phyloP scores from a whole-genome alignment of 2,888 invertebrate species.

The Perizoma flavofasciatum region DNA sequence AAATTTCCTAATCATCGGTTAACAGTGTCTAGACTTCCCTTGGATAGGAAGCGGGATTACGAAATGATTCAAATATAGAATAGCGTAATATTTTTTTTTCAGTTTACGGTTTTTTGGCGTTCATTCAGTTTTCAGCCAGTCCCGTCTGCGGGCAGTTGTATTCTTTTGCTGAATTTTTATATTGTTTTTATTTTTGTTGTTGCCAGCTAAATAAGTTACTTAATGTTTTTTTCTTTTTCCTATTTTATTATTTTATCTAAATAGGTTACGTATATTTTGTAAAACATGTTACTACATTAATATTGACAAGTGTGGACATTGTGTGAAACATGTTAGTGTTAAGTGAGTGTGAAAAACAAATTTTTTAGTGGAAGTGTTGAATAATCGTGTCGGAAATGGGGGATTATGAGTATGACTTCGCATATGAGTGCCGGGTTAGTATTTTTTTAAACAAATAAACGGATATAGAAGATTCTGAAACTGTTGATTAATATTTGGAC shows the following conservation, averaged over 20 bases:
- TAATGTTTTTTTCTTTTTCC: conserved; percentile 27
- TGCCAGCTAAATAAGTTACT: conserved; percentile 9
- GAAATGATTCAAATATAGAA: conserved; percentile 79
- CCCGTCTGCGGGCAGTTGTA: conserved; percentile 54
- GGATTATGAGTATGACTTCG: conserved; percentile 86
- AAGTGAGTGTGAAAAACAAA: conserved; percentile 52
- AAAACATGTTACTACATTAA: conserved; percentile 34
- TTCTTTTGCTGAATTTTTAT: conserved; percentile 44
- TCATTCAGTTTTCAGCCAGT: conserved; percentile 77
- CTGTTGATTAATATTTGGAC: conserved; percentile 4
- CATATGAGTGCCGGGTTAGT: conserved; percentile 87
- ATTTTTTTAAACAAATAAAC: conserved; percentile 37
- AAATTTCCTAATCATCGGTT: conserved; percentile 32
- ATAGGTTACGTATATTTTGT: conserved; percentile 46
- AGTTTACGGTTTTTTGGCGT: conserved; percentile 70
- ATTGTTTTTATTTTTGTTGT: conserved; percentile 10
- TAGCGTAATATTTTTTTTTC: conserved; percentile 59
- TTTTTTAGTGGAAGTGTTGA: conserved; percentile 47
- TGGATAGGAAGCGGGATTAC: conserved; percentile 60
- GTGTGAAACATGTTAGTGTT: conserved; percentile 54
- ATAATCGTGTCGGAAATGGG: conserved; percentile 64
- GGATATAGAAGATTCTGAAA: neutral
- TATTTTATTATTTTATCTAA: conserved; percentile 27
- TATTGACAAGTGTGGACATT: conserved; percentile 42
- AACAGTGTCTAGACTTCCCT: conserved; percentile 55